Conservation (phyloP, 2,797 vertebrate species). For the Ctenopoma kingsleyae region DNA sequence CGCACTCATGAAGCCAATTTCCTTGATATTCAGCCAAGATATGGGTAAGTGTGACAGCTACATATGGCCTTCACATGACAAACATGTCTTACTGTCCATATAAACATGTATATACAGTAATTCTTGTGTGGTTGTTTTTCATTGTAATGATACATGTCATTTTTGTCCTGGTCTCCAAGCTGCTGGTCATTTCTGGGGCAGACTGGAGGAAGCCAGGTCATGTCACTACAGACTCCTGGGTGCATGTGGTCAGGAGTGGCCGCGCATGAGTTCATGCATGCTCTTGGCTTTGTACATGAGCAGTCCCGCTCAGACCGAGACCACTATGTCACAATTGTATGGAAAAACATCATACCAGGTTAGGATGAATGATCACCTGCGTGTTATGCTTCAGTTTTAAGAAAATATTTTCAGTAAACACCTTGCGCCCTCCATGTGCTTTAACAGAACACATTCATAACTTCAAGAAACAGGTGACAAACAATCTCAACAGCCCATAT, state of each 20-base stretch:
- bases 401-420: not conserved
- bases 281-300: conserved; percentile 91
- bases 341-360: conserved; percentile 89
- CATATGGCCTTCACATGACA: not conserved
- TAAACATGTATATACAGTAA: not conserved
- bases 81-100: not conserved
- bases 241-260: conserved; percentile 90
- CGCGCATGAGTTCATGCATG: conserved; percentile 89
- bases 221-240: conserved; percentile 88
- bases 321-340: conserved; percentile 86
- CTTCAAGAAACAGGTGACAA: conserved; percentile 89
- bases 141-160: not conserved
- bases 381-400: not conserved
- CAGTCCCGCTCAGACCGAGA: conserved; percentile 91
- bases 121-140: not conserved
- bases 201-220: conserved; percentile 85
- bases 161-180: conserved; percentile 66
- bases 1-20: conserved; percentile 82
- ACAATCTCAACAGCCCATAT: conserved; percentile 88
- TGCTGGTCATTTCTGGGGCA: conserved; percentile 91
- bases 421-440: not conserved
- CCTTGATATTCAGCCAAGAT: conserved; percentile 82
- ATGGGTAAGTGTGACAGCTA: conserved; percentile 77
- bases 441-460: conserved; percentile 81
- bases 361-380: not conserved